These are phyloP conservation scores for Lindbergichthys nudifrons DNA, from an alignment of 2,797 vertebrate genomes.

Conservation along the genomic window DNA sequence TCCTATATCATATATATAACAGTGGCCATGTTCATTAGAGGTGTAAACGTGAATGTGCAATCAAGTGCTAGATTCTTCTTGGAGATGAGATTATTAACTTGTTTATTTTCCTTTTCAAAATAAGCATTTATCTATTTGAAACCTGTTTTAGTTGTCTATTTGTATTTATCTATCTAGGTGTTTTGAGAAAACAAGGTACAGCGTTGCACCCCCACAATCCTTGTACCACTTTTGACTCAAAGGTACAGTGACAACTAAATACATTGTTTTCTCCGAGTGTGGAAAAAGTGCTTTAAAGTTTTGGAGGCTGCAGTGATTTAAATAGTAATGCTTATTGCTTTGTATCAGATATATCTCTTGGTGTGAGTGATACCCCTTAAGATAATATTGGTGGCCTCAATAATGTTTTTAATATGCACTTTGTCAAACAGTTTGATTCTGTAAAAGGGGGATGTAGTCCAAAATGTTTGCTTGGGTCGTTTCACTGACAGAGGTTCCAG, in stretches of 20 bases:
- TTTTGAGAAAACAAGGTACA: slow-evolving; percentile 57
- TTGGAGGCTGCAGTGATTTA: slow-evolving; percentile 48
- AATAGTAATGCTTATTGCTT: slow-evolving; percentile 66
- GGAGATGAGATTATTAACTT: slow-evolving; percentile 54
- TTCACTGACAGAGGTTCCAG: slow-evolving; percentile 4
- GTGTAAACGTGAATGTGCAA: slow-evolving; percentile 82
- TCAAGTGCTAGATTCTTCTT: slow-evolving; percentile 72
- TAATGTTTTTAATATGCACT: slow-evolving; percentile 76
- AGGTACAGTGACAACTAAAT: slow-evolving; percentile 5
- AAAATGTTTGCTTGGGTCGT: slow-evolving; percentile 20
- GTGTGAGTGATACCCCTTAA: slow-evolving; percentile 56
- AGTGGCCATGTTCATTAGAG: slow-evolving; percentile 71
- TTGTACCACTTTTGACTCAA: slow-evolving; percentile 17
- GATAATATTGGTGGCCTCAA: slow-evolving; percentile 72
- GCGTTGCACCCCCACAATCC: slow-evolving; percentile 35
- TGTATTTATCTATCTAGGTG: slow-evolving; percentile 56
- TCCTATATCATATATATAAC: slow-evolving; percentile 61
- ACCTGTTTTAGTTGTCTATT: slow-evolving; percentile 54
- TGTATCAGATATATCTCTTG: slow-evolving; percentile 54
- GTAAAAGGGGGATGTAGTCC: slow-evolving; percentile 19
- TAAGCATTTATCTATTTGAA: slow-evolving; percentile 54
- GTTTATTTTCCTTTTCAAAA: slow-evolving; percentile 61
- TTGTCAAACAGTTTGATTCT: slow-evolving; percentile 66
- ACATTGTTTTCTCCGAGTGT: slow-evolving; percentile 45
- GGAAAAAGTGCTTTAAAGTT: slow-evolving; percentile 71